These are phyloP conservation scores for Sebastes minor DNA, from an alignment of 2,797 vertebrate species.

Conservation along the genomic window DNA sequence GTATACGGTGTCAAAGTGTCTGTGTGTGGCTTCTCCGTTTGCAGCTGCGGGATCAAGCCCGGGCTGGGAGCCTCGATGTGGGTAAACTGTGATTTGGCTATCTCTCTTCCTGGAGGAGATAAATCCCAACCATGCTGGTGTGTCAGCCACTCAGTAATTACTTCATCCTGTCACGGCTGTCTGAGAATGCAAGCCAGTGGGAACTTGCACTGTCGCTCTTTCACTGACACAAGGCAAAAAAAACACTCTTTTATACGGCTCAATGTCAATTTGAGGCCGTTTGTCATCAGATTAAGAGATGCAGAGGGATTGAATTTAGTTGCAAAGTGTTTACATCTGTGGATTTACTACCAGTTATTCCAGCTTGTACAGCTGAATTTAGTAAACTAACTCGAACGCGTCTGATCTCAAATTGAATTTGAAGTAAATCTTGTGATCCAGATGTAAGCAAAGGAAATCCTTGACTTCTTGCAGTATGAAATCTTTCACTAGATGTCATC, in stretches of 20 bases:
- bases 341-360: slow-evolving; percentile 3
- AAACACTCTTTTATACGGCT: slow-evolving; percentile 41
- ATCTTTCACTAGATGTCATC: slow-evolving; percentile 72
- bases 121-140: slow-evolving; percentile 75
- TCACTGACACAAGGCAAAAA: slow-evolving; percentile 46
- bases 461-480: slow-evolving; percentile 50
- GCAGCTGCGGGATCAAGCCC: slow-evolving; percentile 72
- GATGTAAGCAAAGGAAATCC: not conserved
- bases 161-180: slow-evolving; percentile 77
- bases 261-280: slow-evolving; percentile 21
- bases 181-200: slow-evolving; percentile 82
- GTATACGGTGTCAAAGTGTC: slow-evolving; percentile 44
- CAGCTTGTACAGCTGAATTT: not conserved
- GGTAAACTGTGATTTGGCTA: slow-evolving; percentile 81
- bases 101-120: slow-evolving; percentile 79
- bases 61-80: slow-evolving; percentile 61
- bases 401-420: slow-evolving; percentile 2
- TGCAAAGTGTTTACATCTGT: not conserved
- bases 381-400: not conserved
- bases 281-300: slow-evolving; percentile 43
- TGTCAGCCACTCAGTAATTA: slow-evolving; percentile 80
- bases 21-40: slow-evolving; percentile 63
- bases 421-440: slow-evolving; percentile 8
- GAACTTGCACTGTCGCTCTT: slow-evolving; percentile 77
- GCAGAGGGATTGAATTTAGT: slow-evolving; percentile 25